Evolutionary conservation across 2,888 invertebrate genomes (phyloP), one percentile per base, ranked within the genome.

Genomic region (Electrophaes corylata): DNA sequence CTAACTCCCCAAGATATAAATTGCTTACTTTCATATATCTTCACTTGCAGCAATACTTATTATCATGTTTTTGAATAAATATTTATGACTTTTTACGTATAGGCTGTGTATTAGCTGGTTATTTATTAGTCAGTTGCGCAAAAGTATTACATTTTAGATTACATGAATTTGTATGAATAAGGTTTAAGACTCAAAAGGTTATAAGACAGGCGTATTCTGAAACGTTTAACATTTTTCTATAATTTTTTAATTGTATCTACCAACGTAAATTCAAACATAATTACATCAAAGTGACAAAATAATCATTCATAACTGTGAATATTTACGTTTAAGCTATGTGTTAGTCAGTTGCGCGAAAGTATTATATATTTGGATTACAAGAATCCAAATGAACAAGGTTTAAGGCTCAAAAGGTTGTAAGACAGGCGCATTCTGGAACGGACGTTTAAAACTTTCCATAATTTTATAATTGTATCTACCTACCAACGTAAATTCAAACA

Each of bases 211-310:
- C 14, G 4, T 52, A 31, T 19, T 33, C 33, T 23, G 33, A 31
- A 4, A 43, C 29, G 8, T 2, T 37, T 12, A 10, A 40, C 10
- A 44, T 48, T 23, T 47, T 19, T 29, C 26, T 10, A 29, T 8
- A 37, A 4, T 52, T 18, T 33, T 33, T n/a, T 40, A 20, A 50
- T 18, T 29, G 23, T 3, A 4, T 31, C 16, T 39, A 35, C 19
- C n/a, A 5, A 26, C 8, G 14, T 52, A 52, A 45, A 53, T 53
- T 40, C 26, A 40, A 41, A 39, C 23, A 23, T 40, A 55, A 50
- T 50, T 37, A 23, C 31, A 19, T 46, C 37, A 43, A 41, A 39
- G 50, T 31, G 49, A 49, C 48, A 49, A 50, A 50, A 60, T 50
- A 47, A 55, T 55, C 5, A 41, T 33, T 40, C 37, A 45, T 26